phyloP scores from a whole-genome alignment of 2,797 vertebrate genomes.

The Lycodopsis pacificus region DNA sequence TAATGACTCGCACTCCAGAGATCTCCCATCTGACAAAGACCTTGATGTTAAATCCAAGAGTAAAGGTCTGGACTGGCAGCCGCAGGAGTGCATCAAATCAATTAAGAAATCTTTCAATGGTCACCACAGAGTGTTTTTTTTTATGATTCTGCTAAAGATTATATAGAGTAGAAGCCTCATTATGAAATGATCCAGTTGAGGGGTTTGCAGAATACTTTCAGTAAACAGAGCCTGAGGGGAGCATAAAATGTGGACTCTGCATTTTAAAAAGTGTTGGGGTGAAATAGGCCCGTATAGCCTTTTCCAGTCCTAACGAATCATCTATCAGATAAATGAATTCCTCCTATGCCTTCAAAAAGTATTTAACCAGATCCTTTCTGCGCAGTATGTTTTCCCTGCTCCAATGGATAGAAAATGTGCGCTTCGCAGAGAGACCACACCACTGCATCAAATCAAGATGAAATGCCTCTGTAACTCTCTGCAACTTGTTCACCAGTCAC shows the following conservation, averaged over 20 bases:
- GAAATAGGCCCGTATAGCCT: constrained; percentile 35
- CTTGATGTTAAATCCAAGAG: constrained; percentile 44
- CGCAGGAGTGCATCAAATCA: constrained; percentile 48
- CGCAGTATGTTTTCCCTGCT: constrained; percentile 39
- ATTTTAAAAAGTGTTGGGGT: constrained; percentile 49
- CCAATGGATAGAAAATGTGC: constrained; percentile 24
- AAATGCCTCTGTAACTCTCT: constrained; percentile 39
- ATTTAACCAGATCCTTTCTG: constrained; percentile 41
- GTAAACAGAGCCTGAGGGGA: constrained; percentile 29
- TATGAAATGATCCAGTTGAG: constrained; percentile 37
- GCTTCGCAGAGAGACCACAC: constrained; percentile 32
- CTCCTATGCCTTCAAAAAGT: constrained; percentile 16
- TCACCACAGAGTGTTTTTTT: constrained; percentile 24
- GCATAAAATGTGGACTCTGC: constrained; percentile 47
- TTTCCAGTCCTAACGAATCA: constrained; percentile 47
- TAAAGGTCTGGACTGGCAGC: constrained; percentile 32
- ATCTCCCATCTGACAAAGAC: constrained; percentile 47
- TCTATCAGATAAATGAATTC: constrained; percentile 54
- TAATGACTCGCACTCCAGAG: constrained; percentile 40
- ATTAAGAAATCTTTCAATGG: constrained; percentile 45
- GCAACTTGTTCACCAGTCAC: constrained; percentile 44
- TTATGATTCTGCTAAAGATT: constrained; percentile 29
- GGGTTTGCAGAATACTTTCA: constrained; percentile 33
- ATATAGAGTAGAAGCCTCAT: constrained; percentile 18
- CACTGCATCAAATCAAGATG: constrained; percentile 52